Base-by-base conservation (phyloP, 2,113 vertebrate genomes). In the Plestiodon gilberti region DNA sequence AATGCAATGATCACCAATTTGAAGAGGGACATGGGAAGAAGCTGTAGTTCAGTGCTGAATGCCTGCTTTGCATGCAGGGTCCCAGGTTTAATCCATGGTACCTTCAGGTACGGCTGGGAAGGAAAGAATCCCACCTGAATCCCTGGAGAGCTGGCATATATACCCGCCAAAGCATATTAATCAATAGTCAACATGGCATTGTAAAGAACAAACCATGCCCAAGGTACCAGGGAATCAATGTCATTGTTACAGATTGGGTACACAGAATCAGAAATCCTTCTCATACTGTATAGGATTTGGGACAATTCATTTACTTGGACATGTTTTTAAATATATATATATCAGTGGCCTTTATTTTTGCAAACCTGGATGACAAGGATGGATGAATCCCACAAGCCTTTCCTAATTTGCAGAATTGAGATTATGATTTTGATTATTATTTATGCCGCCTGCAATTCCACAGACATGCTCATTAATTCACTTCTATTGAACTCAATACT, bases 351-450 rank as follows among this genome's bases (percentile, higher is more conserved):
- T 30, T 30, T n/a, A 17, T 38, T 61, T 14, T 52, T 83, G 70
- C 57, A 83, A 8, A 78, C 18, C 48, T 25, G 55, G 74, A 70
- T 82, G 20, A 82, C 28, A 69, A 22, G 62, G 76, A 85, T 78
- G 35, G 62, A 67, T 78, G 67, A 65, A 85, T 67, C 57, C 57
- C 57, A 43, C 28, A 28, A 75, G 38, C 17, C 52, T 69, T 78
- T n/a, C 18, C 23, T 28, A 78, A 69, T 78, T 85, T 33, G 23
- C 33, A 77, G n/a, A 28, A 55, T 67, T 78, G 52, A 70, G 81
- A 82, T 70, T 70, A 82, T 78, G n/a, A 69, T 78, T 57, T 57
- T 67, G 74, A 85, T 78, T 69, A 73, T 85, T 69, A 78, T 84
- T 67, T 85, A 78, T 69, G 69, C 55, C 69, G 23, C 43, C 25